These are phyloP conservation scores for Synaphobranchus kaupii DNA, from an alignment of 2,797 vertebrate species.

Conservation along the genomic window DNA sequence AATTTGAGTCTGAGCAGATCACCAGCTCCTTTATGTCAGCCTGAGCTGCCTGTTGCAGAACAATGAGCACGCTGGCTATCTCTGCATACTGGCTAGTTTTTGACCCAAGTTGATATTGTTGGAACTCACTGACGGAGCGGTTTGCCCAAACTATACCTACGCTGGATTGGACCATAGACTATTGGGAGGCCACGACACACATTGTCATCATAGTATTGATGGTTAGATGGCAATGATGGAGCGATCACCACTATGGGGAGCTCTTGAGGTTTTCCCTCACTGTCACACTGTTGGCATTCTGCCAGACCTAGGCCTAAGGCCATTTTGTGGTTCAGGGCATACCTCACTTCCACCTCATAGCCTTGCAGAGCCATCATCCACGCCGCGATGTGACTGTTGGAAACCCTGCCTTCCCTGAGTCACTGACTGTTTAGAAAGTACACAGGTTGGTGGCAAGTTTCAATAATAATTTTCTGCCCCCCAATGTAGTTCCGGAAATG, in stretches of 20 bases:
- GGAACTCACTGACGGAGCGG: not conserved
- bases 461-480: not conserved
- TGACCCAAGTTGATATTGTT: not conserved
- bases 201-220: not conserved
- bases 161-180: not conserved
- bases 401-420: constrained; percentile 16
- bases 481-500: not conserved
- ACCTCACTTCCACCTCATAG: constrained; percentile 32
- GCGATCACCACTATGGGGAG: not conserved
- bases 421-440: constrained; percentile 23
- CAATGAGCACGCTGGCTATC: constrained; percentile 19
- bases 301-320: not conserved
- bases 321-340: constrained; percentile 28
- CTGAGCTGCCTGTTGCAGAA: not conserved
- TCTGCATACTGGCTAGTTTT: constrained; percentile 32
- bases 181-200: not conserved
- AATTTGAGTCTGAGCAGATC: constrained; percentile 23
- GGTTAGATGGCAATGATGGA: not conserved
- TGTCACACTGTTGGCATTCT: not conserved
- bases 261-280: not conserved
- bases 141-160: constrained; percentile 4
- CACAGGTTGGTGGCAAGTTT: constrained; percentile 34
- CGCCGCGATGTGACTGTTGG: constrained; percentile 7
- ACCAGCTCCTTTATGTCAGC: not conserved
- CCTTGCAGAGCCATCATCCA: constrained; percentile 41